Evolutionary conservation across 2,113 vertebrate genomes (phyloP), one percentile per base, ranked within the genome.

Genomic region (Uria lomvia): DNA sequence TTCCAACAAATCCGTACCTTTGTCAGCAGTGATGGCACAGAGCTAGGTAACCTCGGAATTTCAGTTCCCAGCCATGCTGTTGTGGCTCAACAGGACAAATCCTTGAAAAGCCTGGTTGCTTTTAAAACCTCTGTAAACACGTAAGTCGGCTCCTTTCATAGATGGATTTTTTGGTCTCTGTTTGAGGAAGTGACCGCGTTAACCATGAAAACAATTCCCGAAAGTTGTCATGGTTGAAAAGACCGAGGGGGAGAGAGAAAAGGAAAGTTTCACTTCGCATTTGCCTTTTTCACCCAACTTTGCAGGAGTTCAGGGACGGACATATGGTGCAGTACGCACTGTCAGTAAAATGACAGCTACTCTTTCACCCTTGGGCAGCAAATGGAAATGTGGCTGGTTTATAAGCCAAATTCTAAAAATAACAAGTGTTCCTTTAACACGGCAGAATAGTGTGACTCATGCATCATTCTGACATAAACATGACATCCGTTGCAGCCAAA

Each of bases 291-390:
- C 67, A 86, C 71, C 62, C 38, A 94, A 38, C 58, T 95, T 91
- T 76, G 32, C 67, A 77, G 66, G 73, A 95, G 67, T 90, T 92
- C 84, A 74, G 62, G 52, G 47, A 80, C 4, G 0, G 78, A 95
- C 89, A 95, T 91, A 95, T 79, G 94, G 92, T 93, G 67, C 77
- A 83, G 40, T 47, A 66, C 47, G 58, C 5, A 6, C 87, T 92
- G 88, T 86, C 89, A 95, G 53, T 70, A 90, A 92, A 92, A 89
- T 90, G 97, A 97, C 96, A 97, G 84, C 71, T 94, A 91, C 67
- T 95, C 70, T 91, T 97, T 96, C 93, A 97, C 95, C 96, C 97
- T 93, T 94, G 91, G 84, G 97, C 97, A 97, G 50, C 74, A 96
- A 97, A 95, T 56, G 81, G 63, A 95, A 96, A 97, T 74, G 50